Base-by-base conservation (phyloP, 2,797 vertebrate species). In the Chaenodraco wilsoni region DNA sequence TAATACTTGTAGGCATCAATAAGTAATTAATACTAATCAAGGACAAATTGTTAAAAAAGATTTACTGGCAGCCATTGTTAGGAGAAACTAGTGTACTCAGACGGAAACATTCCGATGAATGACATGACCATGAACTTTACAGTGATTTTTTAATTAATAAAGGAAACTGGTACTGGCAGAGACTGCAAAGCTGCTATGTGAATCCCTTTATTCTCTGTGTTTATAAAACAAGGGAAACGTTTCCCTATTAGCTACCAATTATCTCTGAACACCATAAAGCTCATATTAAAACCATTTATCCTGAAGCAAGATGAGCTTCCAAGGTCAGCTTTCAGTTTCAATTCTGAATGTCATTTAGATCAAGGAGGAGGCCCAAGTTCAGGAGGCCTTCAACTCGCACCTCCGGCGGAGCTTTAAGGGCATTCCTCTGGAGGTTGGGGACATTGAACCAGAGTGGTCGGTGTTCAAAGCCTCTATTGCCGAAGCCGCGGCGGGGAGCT, bases 261-360 rank as follows among this genome's bases (percentile, higher is more conserved):
- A 90, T 90, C 90, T 87, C 81, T 62, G 48, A 83, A 65, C 79
- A 72, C 50, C 78, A 67, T 77, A 79, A 80, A 87, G 85, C 74
- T 85, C 80, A 83, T 86, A 84, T 86, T 87, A 81, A 86, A 88
- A 84, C 58, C 66, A 70, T 74, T 81, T 71, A 81, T 83, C 90
- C 57, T 55, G 13, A 75, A 87, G 83, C 81, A 80, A 68, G 86
- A 82, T 70, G 59, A 87, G 84, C 84, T 83, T 73, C 69, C 81
- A 91, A 94, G 91, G 90, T 93, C 91, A 86, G 69, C 71, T 72
- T 78, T 79, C 48, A 68, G 76, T 87, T 89, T 72, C 84, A 91
- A 74, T 76, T 7, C 33, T 37, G 33, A 37, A 91, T 89, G 74
- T 72, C 84, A 87, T 89, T 92, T 89, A 82, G 76, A 67, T 70